These are phyloP conservation scores for Tetragonula carbonaria DNA, from an alignment of 2,888 invertebrate species.

Conservation along the genomic window DNA sequence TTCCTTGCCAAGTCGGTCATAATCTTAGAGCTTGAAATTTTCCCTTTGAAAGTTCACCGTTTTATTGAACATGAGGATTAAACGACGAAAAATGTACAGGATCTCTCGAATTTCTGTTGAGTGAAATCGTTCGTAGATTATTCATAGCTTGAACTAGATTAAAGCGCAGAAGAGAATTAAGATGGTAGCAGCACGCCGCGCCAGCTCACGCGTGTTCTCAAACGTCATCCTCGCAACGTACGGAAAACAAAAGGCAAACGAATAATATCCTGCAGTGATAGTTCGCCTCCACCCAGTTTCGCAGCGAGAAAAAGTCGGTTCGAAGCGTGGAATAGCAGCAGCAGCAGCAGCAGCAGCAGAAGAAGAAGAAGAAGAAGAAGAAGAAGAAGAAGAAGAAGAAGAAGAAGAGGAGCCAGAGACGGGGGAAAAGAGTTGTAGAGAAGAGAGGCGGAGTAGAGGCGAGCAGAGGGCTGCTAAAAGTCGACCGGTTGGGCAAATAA, in stretches of 20 bases:
- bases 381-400: not conserved
- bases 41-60: too few relatives aligned
- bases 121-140: too few relatives aligned
- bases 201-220: not conserved
- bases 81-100: too few relatives aligned
- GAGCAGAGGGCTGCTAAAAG: constrained; percentile 71
- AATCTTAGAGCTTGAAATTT: too few relatives aligned
- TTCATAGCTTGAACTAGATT: too few relatives aligned
- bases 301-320: constrained; percentile 50
- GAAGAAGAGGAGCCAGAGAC: not conserved
- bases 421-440: constrained; percentile 25
- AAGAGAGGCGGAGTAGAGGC: constrained; percentile 12
- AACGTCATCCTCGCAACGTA: constrained; percentile 2
- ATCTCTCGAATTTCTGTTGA: too few relatives aligned
- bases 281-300: constrained; percentile 51
- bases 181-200: constrained; percentile 15
- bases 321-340: constrained; percentile 17
- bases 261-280: constrained; percentile 43
- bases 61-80: too few relatives aligned
- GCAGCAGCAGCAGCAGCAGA: not conserved
- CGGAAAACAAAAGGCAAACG: constrained; percentile 32
- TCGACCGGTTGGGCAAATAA: constrained; percentile 72
- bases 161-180: not conserved
- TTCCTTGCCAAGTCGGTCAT: too few relatives aligned
- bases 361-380: not conserved